Conservation (phyloP, 2,888 invertebrate genomes). For the Agonopterix heracliana region DNA sequence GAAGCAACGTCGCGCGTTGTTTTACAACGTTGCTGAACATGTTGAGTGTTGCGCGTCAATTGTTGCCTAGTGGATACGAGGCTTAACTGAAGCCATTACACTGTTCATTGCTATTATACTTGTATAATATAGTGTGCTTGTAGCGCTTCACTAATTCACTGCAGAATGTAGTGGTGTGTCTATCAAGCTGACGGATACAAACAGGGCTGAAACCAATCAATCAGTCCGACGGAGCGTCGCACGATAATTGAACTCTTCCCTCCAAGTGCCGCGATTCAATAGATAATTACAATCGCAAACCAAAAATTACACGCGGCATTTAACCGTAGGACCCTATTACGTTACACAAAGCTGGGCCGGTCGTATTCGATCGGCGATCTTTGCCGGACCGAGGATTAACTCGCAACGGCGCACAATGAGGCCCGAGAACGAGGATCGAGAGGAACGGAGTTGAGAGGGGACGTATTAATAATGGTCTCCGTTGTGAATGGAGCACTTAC, state of each 20-base stretch:
- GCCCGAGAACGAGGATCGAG: slow-evolving; percentile 58
- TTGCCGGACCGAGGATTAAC: slow-evolving; percentile 67
- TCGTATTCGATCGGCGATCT: slow-evolving; percentile 64
- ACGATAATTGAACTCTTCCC: slow-evolving; percentile 71
- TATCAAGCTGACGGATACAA: slow-evolving; percentile 56
- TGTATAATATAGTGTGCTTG: slow-evolving; percentile 24
- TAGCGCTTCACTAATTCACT: slow-evolving; percentile 51
- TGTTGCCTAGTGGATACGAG: no score
- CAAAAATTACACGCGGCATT: slow-evolving; percentile 72
- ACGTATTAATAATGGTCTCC: slow-evolving; percentile 70
- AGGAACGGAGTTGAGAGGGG: slow-evolving; percentile 58
- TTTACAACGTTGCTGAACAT: no score
- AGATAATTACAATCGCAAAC: slow-evolving; percentile 74
- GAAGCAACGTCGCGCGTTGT: no score
- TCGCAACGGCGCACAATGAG: slow-evolving; percentile 61
- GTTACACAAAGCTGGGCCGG: slow-evolving; percentile 63
- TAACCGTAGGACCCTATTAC: slow-evolving; percentile 67
- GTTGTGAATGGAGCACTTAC: slow-evolving; percentile 72
- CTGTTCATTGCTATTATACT: neutral
- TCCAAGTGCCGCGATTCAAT: slow-evolving; percentile 56
- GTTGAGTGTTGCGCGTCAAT: no score
- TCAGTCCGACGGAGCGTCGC: slow-evolving; percentile 60
- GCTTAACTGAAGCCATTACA: neutral
- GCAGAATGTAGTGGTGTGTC: slow-evolving; percentile 46
- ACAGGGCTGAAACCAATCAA: slow-evolving; percentile 65